These are phyloP conservation scores for Onychorhynchus coronatus DNA, from an alignment of 2,113 vertebrate species.

Conservation along the genomic window DNA sequence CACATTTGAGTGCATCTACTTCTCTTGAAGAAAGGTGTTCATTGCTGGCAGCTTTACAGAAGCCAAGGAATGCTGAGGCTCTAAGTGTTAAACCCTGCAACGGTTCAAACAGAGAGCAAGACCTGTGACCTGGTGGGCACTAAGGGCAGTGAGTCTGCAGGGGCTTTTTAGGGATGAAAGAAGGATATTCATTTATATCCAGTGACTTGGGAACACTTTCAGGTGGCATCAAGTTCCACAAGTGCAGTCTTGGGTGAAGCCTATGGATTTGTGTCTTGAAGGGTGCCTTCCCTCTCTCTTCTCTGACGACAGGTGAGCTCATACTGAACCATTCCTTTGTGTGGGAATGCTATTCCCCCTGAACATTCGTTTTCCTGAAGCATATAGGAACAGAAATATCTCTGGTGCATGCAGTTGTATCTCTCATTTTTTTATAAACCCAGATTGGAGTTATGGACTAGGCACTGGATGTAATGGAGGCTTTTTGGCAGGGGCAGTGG, in stretches of 20 bases:
- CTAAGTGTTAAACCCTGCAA: neutral
- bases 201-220: neutral
- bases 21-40: neutral
- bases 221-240: accelerated
- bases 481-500: neutral
- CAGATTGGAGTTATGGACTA: neutral
- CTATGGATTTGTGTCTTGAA: neutral
- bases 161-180: neutral
- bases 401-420: neutral
- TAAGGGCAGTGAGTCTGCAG: neutral
- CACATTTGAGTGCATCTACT: neutral
- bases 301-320: neutral
- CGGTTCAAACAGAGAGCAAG: neutral
- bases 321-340: neutral
- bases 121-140: neutral
- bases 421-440: neutral
- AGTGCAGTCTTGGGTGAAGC: neutral
- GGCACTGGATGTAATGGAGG: neutral
- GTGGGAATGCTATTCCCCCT: neutral
- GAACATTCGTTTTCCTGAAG: neutral
- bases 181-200: neutral
- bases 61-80: neutral
- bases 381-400: neutral
- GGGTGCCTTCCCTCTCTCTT: neutral
- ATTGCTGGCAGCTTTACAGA: neutral